A percentile compares a stretch with the other conserved stretches of the same genome.
Conservation (phyloP, 2,113 vertebrate genomes). For the Calypte anna region DNA sequence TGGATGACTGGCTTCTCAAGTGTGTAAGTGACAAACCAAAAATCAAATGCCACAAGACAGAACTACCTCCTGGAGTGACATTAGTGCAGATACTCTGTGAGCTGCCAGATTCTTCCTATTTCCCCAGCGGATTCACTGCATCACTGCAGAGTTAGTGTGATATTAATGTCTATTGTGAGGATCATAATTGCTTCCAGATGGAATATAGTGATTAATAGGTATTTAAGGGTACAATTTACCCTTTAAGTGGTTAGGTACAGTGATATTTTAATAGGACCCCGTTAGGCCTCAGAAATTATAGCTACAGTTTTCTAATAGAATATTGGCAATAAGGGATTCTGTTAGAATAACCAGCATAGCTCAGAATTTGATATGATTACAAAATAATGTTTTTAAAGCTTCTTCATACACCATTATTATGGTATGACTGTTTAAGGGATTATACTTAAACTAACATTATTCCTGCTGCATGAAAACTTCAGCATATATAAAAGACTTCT, state of each 20-base stretch:
- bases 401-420: constrained; percentile 59
- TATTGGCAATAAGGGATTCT: constrained; percentile 52
- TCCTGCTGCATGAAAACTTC: constrained; percentile 37
- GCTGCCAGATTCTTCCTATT: background rate
- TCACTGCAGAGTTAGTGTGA: background rate
- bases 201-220: constrained; percentile 4
- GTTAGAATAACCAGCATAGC: constrained; percentile 35
- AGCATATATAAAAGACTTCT: constrained; percentile 10
- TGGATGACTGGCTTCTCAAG: background rate
- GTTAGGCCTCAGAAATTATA: constrained; percentile 22
- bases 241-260: constrained; percentile 21
- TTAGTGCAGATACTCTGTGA: background rate
- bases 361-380: constrained; percentile 47
- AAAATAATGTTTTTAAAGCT: constrained; percentile 64
- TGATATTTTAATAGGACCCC: constrained; percentile 20
- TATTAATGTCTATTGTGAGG: constrained; percentile 13
- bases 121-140: constrained; percentile 16
- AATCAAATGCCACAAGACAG: background rate
- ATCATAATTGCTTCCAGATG: constrained; percentile 49
- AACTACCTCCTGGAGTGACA: constrained; percentile 58
- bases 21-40: constrained; percentile 47
- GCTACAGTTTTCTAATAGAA: constrained; percentile 43
- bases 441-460: constrained; percentile 66
- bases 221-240: constrained; percentile 52
- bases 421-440: constrained; percentile 63